Evolutionary conservation across 2,113 vertebrate genomes (phyloP).

Genomic region (human (Homo sapiens)): GRCh38 chr7:68166501-68167000

Average conservation of each 20-base stretch:
- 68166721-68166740: neutral
- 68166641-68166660: neutral
- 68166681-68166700: conserved; percentile 45
- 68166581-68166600: neutral
- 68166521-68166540: neutral
- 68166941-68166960: conserved; percentile 20
- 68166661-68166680: conserved; percentile 35
- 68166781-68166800: conserved; percentile 58
- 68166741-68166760: conserved; percentile 29
- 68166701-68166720: conserved; percentile 11
- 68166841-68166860: conserved; percentile 64
- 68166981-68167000: neutral
- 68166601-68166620: neutral
- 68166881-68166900: neutral
- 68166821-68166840: conserved; percentile 66
- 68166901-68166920: conserved; percentile 5
- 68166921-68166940: conserved; percentile 25
- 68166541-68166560: neutral
- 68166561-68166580: neutral
- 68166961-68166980: neutral
- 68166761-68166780: conserved; percentile 43
- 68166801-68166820: conserved; percentile 27
- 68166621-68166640: neutral
- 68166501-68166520: neutral
- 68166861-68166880: conserved; percentile 32